A percentile compares a stretch with the other conserved stretches of the same genome.
phyloP scores from a whole-genome alignment of 2,797 vertebrate genomes.

The Gadopsis marmoratus region DNA sequence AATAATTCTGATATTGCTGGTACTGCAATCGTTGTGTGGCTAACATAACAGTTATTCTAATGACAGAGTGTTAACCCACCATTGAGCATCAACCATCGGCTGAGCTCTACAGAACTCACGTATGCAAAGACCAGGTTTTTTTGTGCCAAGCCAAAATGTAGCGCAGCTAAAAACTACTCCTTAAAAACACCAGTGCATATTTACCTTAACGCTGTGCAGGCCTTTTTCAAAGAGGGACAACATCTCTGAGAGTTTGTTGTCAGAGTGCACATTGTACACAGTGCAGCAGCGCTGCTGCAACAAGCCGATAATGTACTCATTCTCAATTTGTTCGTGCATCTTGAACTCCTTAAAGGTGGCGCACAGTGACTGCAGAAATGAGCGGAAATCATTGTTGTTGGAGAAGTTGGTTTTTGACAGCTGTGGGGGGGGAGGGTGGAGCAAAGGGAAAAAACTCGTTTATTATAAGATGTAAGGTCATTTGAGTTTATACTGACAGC shows the following conservation, averaged over 20 bases:
- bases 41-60: constrained; percentile 45
- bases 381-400: constrained; percentile 98
- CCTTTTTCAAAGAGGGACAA: constrained; percentile 97
- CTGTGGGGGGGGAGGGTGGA: constrained; percentile 68
- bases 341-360: constrained; percentile 99
- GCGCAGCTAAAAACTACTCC: neutral
- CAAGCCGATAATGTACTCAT: constrained; percentile 96
- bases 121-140: constrained; percentile 1
- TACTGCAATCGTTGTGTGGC: neutral
- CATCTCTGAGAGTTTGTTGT: constrained; percentile 99
- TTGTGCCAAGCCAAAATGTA: neutral
- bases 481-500: fast-evolving
- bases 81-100: constrained; percentile 16
- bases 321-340: constrained; percentile 99
- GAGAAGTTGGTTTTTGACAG: constrained; percentile 99
- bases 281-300: constrained; percentile 96
- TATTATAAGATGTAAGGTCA: neutral
- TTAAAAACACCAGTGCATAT: constrained; percentile 2
- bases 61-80: constrained; percentile 28
- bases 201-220: constrained; percentile 94
- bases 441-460: no score
- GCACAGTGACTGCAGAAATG: constrained; percentile 95
- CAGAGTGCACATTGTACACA: constrained; percentile 95
- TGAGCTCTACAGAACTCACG: constrained; percentile 12
- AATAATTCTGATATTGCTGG: constrained; percentile 9